Conservation (phyloP, 1,140 invertebrate genomes). For the Hyles euphorbiae region DNA sequence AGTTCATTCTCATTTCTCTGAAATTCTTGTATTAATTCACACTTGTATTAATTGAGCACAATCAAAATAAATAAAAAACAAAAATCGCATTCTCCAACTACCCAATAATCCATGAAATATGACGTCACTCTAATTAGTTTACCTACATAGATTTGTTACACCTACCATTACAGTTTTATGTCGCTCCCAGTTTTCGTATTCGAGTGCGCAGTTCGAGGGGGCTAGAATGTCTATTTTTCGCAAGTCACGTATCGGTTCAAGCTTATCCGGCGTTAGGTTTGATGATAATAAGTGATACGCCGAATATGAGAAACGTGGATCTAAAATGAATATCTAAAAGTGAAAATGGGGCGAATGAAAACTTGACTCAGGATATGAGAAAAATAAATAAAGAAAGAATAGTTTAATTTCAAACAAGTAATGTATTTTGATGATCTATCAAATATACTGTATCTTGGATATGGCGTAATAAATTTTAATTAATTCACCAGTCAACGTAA, state of each 20-base stretch:
- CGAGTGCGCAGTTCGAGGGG: neutral
- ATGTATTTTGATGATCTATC: too few relatives aligned
- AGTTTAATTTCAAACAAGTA: too few relatives aligned
- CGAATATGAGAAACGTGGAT: conserved; percentile 36
- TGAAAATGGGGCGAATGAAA: neutral
- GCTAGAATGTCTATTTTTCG: conserved; percentile 61
- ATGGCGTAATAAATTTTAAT: too few relatives aligned
- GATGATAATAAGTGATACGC: conserved; percentile 69
- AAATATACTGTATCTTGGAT: too few relatives aligned
- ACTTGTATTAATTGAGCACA: too few relatives aligned
- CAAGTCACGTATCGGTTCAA: conserved; percentile 59
- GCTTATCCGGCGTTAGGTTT: conserved; percentile 68
- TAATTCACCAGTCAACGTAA: too few relatives aligned
- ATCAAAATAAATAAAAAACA: too few relatives aligned
- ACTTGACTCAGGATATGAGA: neutral
- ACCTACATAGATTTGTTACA: neutral
- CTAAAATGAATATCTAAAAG: conserved; percentile 19
- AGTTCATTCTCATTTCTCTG: too few relatives aligned
- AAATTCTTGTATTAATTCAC: too few relatives aligned
- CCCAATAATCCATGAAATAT: too few relatives aligned
- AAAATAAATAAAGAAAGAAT: neutral
- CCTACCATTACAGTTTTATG: neutral
- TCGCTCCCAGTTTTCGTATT: neutral
- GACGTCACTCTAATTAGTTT: too few relatives aligned
- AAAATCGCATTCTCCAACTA: too few relatives aligned